Percentiles rank a stretch among this genome's conserved stretches.
phyloP scores from a whole-genome alignment of 2,797 vertebrate genomes.

The Rhynchonycteris naso region DNA sequence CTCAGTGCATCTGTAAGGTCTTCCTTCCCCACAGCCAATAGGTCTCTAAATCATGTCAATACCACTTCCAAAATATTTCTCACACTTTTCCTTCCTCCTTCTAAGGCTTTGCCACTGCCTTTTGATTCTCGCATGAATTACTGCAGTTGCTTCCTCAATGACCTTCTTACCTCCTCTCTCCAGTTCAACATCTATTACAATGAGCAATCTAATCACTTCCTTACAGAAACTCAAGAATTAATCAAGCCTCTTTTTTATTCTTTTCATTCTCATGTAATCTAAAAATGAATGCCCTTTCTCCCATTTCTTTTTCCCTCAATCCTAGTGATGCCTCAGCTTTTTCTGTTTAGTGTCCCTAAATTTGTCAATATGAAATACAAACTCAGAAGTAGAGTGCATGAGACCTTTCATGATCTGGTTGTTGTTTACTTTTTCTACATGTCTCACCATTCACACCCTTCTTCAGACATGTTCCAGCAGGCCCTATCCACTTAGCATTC shows the following conservation, averaged over 20 bases:
- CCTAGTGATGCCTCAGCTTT: background rate
- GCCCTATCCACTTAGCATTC: background rate
- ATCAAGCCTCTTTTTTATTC: background rate
- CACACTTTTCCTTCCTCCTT: background rate
- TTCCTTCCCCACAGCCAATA: background rate
- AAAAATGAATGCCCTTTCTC: background rate
- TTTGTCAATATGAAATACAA: background rate
- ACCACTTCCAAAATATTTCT: background rate
- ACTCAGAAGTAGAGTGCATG: fast-evolving
- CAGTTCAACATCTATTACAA: too few species aligned
- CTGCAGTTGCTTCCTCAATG: background rate
- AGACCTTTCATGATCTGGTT: background rate
- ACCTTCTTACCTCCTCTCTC: background rate
- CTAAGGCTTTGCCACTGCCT: background rate
- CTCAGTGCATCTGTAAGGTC: background rate
- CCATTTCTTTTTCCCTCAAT: background rate
- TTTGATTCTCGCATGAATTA: background rate
- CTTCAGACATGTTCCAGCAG: background rate
- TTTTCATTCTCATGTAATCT: background rate
- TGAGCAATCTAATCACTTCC: background rate
- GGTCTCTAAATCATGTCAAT: background rate
- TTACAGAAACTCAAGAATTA: background rate
- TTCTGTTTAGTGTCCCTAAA: background rate
- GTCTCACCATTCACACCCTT: background rate
- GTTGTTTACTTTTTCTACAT: background rate